phyloP scores from a whole-genome alignment of 2,888 invertebrate species.

The Spodoptera exigua region DNA sequence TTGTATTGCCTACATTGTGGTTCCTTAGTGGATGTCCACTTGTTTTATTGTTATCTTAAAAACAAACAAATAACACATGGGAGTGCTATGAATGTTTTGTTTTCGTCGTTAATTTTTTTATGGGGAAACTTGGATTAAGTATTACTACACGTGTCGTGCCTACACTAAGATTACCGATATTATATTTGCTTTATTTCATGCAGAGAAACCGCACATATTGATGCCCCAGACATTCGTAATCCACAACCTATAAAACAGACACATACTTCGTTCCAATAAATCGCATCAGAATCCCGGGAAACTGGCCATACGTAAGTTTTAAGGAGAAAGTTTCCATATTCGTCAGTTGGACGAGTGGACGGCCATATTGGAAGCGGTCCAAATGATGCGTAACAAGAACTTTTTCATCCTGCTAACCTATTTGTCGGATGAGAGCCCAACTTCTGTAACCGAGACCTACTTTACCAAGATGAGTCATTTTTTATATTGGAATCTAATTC shows the following conservation, averaged over 20 bases:
- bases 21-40: slow-evolving; percentile 1
- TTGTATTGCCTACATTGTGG: slow-evolving; percentile 19
- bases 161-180: too few relatives aligned
- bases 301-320: neutral
- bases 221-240: neutral
- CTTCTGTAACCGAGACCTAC: slow-evolving; percentile 52
- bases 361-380: slow-evolving; percentile 36
- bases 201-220: too few relatives aligned
- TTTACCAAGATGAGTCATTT: slow-evolving; percentile 30
- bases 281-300: neutral
- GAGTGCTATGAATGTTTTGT: too few relatives aligned
- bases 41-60: neutral
- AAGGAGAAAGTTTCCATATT: slow-evolving; percentile 8
- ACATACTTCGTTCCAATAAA: neutral
- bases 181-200: too few relatives aligned
- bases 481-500: neutral
- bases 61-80: slow-evolving; percentile 3
- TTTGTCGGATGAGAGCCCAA: slow-evolving; percentile 36
- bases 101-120: too few relatives aligned
- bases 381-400: slow-evolving; percentile 40
- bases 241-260: neutral
- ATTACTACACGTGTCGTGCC: too few relatives aligned
- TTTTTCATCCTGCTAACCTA: slow-evolving; percentile 43
- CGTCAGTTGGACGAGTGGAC: slow-evolving; percentile 20
- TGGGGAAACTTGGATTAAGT: too few relatives aligned